Evolutionary conservation across 1,140 invertebrate genomes (phyloP).

Genomic region (Drosophila murphyi): DNA sequence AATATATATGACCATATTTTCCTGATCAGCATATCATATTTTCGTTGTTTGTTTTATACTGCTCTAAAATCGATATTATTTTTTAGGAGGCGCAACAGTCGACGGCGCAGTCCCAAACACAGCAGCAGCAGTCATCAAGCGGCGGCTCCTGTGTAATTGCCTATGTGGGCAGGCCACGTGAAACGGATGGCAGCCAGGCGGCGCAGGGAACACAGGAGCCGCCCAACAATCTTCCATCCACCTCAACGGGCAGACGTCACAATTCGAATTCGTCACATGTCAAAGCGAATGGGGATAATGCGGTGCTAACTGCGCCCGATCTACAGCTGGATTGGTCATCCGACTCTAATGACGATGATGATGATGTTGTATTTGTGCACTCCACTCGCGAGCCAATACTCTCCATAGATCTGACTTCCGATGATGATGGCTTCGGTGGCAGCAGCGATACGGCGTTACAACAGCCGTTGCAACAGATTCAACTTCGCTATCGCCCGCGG

Average conservation of each 20-base stretch:
- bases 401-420: slow-evolving; percentile 79
- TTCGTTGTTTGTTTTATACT: background rate
- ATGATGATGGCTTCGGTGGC: slow-evolving; percentile 63
- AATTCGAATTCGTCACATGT: background rate
- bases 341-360: slow-evolving; percentile 87
- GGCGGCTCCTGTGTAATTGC: slow-evolving; percentile 69
- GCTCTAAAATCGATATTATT: background rate
- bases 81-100: slow-evolving; percentile 18
- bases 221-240: slow-evolving; percentile 56
- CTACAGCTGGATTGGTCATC: slow-evolving; percentile 90
- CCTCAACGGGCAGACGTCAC: slow-evolving; percentile 54
- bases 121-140: slow-evolving; percentile 28
- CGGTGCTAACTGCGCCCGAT: slow-evolving; percentile 89
- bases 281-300: slow-evolving; percentile 32
- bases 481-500: background rate
- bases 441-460: slow-evolving; percentile 30
- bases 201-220: slow-evolving; percentile 20
- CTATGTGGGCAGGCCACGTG: slow-evolving; percentile 69
- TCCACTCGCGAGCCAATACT: slow-evolving; percentile 80
- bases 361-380: slow-evolving; percentile 85
- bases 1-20: background rate
- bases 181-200: slow-evolving; percentile 27
- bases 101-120: slow-evolving; percentile 1
- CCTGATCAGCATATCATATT: background rate
- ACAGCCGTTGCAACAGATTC: slow-evolving; percentile 23